Conservation (phyloP, 2,888 invertebrate genomes). For the Apamea monoglypha region DNA sequence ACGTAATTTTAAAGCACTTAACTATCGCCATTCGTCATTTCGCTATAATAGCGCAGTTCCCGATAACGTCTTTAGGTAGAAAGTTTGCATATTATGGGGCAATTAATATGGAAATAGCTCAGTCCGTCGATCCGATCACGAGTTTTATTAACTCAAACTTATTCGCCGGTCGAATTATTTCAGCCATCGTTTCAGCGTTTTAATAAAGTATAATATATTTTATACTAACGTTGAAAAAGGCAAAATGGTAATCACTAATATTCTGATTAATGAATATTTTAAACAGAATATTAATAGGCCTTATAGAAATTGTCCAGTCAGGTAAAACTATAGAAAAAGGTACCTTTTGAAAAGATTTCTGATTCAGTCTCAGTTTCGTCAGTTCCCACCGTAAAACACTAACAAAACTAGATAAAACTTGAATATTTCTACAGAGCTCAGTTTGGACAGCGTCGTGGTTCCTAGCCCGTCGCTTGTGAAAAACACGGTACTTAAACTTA, state of each 20-base stretch:
- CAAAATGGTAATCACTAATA: neutral
- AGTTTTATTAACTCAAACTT: constrained; percentile 61
- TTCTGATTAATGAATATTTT: neutral
- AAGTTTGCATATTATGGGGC: constrained; percentile 63
- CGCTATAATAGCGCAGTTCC: constrained; percentile 41
- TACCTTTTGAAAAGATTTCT: neutral
- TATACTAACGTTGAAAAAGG: neutral
- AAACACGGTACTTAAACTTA: constrained; percentile 13
- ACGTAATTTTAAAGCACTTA: constrained; percentile 52
- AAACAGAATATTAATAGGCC: neutral
- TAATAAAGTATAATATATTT: constrained; percentile 29
- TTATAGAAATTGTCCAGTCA: neutral
- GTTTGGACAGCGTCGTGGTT: neutral
- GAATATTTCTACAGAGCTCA: neutral
- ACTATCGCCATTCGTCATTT: constrained; percentile 48
- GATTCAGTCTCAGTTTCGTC: neutral
- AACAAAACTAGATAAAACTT: neutral
- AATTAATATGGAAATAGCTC: constrained; percentile 67
- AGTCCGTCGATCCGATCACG: constrained; percentile 47
- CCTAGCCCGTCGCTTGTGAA: neutral
- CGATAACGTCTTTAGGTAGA: constrained; percentile 51
- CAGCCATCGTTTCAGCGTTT: constrained; percentile 15
- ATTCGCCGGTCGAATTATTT: constrained; percentile 46
- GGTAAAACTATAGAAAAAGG: neutral
- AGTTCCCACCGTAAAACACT: neutral